Percentiles rank a stretch among this genome's conserved stretches.
phyloP scores from a whole-genome alignment of 30 jellyfish, hydroid and myxozoan genomes.

The Aurelia aurita complex sp. Pacific region DNA sequence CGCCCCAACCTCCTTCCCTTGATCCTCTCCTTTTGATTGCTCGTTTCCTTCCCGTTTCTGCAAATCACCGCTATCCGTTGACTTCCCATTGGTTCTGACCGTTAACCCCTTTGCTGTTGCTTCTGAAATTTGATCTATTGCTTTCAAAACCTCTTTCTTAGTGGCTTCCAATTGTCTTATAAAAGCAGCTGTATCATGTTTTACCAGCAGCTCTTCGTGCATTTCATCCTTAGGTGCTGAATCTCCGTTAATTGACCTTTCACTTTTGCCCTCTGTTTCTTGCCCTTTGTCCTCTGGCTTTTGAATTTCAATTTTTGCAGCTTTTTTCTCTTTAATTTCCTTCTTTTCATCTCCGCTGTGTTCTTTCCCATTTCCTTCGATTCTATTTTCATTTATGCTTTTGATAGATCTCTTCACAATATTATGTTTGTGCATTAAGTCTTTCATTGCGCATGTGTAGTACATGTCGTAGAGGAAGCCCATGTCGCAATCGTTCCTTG shows the following conservation, averaged over 20 bases:
- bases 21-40: too few relatives aligned
- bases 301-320: neutral
- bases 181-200: constrained; percentile 1
- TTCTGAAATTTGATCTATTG: too few relatives aligned
- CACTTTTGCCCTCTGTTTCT: neutral
- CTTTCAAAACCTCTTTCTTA: neutral
- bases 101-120: too few relatives aligned
- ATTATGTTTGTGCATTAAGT: constrained; percentile 1
- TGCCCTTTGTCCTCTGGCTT: neutral
- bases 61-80: too few relatives aligned
- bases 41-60: too few relatives aligned
- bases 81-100: too few relatives aligned
- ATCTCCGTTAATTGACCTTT: neutral
- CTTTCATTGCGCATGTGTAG: constrained; percentile 58
- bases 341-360: neutral
- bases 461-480: constrained; percentile 68
- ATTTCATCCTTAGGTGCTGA: neutral
- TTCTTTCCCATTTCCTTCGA: neutral
- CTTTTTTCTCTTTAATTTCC: neutral
- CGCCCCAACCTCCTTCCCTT: too few relatives aligned
- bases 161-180: neutral
- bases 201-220: neutral
- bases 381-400: neutral
- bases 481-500: constrained; percentile 59
- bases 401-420: neutral